A percentile compares a stretch with the other conserved stretches of the same genome.
Conservation (phyloP, 1,140 invertebrate genomes). For the Drosophila ohnishii region DNA sequence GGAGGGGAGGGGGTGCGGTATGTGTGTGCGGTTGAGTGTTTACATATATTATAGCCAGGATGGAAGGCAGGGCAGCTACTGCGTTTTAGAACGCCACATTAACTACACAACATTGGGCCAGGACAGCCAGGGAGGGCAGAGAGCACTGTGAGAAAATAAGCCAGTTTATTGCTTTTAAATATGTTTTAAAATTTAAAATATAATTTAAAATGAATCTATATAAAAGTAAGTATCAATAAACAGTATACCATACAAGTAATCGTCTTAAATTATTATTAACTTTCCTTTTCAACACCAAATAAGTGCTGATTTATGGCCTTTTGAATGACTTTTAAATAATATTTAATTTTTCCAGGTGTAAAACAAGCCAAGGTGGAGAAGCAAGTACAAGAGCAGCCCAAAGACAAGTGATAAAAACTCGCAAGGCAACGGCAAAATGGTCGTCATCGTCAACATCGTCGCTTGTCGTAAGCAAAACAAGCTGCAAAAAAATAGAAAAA, state of each 20-base stretch:
- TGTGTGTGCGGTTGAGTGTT: slow-evolving; percentile 67
- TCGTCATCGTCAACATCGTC: slow-evolving; percentile 56
- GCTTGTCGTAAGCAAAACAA: slow-evolving; percentile 48
- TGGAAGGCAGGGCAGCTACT: slow-evolving; percentile 34
- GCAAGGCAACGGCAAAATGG: slow-evolving; percentile 53
- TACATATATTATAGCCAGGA: slow-evolving; percentile 69
- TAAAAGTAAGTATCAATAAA: neutral
- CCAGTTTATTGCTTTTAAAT: too few relatives aligned
- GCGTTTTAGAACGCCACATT: slow-evolving; percentile 77
- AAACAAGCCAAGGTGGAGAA: neutral
- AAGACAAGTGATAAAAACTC: slow-evolving; percentile 43
- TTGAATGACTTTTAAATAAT: neutral
- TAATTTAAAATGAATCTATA: neutral
- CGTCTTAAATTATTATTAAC: neutral
- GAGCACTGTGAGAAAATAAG: neutral
- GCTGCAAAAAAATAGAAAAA: slow-evolving; percentile 7
- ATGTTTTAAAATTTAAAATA: too few relatives aligned
- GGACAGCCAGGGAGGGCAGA: neutral
- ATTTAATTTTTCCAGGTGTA: neutral
- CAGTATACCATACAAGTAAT: neutral
- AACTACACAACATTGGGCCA: slow-evolving; percentile 67
- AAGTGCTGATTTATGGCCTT: too few relatives aligned
- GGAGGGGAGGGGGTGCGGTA: neutral
- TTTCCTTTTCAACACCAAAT: too few relatives aligned
- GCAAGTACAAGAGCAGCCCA: neutral